A percentile compares a stretch with the other conserved stretches of the same genome.
Conservation (phyloP, 2,797 vertebrate genomes). For the Phylloscopus collybita region DNA sequence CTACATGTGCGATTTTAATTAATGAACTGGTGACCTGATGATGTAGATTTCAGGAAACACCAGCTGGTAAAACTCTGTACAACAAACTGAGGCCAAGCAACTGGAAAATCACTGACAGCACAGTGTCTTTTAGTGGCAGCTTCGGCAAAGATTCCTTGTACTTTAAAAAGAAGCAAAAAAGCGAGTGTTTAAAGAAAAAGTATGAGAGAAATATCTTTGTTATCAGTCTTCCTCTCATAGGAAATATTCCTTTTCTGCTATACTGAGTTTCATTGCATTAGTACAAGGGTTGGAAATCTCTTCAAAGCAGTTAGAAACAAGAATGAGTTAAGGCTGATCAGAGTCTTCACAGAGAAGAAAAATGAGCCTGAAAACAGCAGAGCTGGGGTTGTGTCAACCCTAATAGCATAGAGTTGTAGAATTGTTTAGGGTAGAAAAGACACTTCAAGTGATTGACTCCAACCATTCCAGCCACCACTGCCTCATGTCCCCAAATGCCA, state of each 20-base stretch:
- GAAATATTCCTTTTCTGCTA: not conserved
- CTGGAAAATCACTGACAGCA: slow-evolving; percentile 40
- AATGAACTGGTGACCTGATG: slow-evolving; percentile 37
- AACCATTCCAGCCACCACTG: not conserved
- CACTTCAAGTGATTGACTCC: not conserved
- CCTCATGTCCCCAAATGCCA: not conserved
- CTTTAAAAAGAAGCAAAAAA: not conserved
- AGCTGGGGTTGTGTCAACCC: not conserved
- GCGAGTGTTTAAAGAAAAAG: not conserved
- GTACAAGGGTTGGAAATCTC: not conserved
- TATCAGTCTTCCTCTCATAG: not conserved
- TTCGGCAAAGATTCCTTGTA: not conserved
- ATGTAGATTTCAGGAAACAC: slow-evolving; percentile 17
- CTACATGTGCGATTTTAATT: slow-evolving; percentile 50
- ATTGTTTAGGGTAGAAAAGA: not conserved
- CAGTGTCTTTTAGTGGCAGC: not conserved
- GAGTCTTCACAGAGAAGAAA: not conserved
- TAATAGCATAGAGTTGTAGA: not conserved
- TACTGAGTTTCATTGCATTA: not conserved
- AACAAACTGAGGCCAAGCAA: slow-evolving; percentile 30
- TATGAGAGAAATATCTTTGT: not conserved
- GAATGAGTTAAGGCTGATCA: not conserved
- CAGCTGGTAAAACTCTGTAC: slow-evolving; percentile 45
- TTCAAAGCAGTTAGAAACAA: not conserved
- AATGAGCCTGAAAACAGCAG: not conserved